Conservation (phyloP, 2,113 vertebrate genomes). For the Bucco capensis region DNA sequence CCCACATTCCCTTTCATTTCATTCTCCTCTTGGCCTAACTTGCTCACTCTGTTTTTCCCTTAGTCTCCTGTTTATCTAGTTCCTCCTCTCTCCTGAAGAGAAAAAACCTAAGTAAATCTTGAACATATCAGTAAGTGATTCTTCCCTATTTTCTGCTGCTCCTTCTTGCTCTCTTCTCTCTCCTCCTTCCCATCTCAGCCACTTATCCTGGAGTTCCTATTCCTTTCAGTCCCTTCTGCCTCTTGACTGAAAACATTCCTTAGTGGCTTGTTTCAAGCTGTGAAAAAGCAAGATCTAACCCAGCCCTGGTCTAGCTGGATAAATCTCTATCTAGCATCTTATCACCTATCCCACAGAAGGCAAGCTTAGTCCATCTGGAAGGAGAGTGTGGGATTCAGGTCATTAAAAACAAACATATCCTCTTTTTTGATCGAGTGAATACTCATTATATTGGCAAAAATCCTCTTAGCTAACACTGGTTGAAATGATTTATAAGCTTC, state of each 20-base stretch:
- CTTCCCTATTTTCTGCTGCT: background rate
- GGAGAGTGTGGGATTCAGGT: background rate
- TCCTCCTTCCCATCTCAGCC: background rate
- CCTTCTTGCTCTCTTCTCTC: background rate
- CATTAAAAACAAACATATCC: background rate
- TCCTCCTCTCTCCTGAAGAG: background rate
- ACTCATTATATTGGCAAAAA: background rate
- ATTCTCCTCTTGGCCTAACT: background rate
- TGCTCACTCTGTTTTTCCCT: background rate
- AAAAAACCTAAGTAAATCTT: background rate
- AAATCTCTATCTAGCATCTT: background rate
- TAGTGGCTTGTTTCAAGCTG: background rate
- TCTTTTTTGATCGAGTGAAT: background rate
- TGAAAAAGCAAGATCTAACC: background rate
- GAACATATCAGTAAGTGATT: background rate
- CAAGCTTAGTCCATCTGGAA: background rate
- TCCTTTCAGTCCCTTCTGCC: background rate
- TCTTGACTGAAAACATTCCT: background rate
- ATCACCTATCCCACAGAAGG: fast-evolving
- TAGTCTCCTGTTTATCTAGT: background rate
- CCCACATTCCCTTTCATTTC: background rate
- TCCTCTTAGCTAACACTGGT: background rate
- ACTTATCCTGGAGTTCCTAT: background rate
- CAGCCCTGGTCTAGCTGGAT: background rate
- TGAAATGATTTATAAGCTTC: background rate